Evolutionary conservation across 2,113 vertebrate species (phyloP), one percentile per base, ranked within the genome.

Genomic region (Calypte anna): DNA sequence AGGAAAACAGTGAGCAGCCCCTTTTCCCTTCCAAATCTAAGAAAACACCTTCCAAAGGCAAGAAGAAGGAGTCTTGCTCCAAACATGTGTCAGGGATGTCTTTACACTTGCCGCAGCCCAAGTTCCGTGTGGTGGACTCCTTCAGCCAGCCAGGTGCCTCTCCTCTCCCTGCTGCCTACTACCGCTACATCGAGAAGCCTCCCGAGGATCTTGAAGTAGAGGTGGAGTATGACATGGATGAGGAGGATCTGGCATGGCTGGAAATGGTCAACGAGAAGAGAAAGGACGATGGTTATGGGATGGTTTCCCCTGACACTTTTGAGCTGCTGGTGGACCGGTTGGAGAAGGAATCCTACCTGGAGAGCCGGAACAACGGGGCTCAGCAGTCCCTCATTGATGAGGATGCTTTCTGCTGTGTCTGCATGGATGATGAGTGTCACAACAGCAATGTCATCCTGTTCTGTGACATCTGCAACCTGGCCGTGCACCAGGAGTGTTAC

Each of bases 391-490:
- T 98, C 55, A 98, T 99, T 4, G 99, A 99, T 6, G 99, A 99
- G 64, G 99, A 99, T 6, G 99, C 99, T 92, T 99, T 99, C 97
- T 99, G 99, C 97, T 99, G 99, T 3, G 99, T 99, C 88, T 99
- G 99, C 97, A 98, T 99, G 97, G 99, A 99, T 7, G 99, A 99
- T 6, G 99, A 99, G 93, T 99, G 99, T 94, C 99, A 99, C 94
- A 99, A 99, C 90, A 99, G 99, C 98, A 99, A 99, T 1, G 99
- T 99, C 92, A 99, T 99, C 94, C 98, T 99, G 25, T 99, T 99
- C 97, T 99, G 99, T 73, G 99, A 99, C 93, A 98, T 99, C 73
- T 99, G 99, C 96, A 99, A 99, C 94, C 97, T 99, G 97, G 99
- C 99, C 1, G 99, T 99, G 63, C 99, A 99, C 96, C 99, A 99